Base-by-base conservation (phyloP, 1,140 invertebrate species). In the Sarcophaga bullata region DNA sequence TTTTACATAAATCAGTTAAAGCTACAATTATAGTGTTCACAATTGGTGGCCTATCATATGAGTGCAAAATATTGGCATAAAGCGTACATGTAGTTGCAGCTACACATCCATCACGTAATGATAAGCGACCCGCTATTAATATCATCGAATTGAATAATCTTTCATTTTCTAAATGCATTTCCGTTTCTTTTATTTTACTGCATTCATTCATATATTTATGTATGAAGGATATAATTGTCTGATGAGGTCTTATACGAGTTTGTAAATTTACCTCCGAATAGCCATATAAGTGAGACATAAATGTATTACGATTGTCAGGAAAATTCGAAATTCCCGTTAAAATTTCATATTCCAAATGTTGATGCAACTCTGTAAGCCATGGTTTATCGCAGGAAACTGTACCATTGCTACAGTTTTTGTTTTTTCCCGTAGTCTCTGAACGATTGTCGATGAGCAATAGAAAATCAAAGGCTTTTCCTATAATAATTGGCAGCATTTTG, bases 71-170 rank as follows among this genome's bases (percentile, higher is more conserved):
- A 6, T 75, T 73, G 0, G 83, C 84, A 78, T 87, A 90, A 0
- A 89, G 80, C n/a, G 49, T 82, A n/a, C 86, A 85, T 1, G 85
- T 82, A 0, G 76, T 80, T 15, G 82, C 62, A 58, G 88, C 88
- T 11, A 85, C 54, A 13, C 80, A 52, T 80, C 82, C 80, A 11
- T 90, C 87, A 5, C 88, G 73, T 48, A 90, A 15, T 0, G 86
- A 86, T 15, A 90, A 82, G 0, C 88, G 85, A 11, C 85, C 87
- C 0, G 87, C 84, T 15, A 89, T 86, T 19, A 90, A 84, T 81
- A 90, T 87, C 87, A 90, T 90, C 84, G 86, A 88, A 81, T 90
- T 90, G 68, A 87, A 85, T 50, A 89, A 84, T 13, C 87, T 84
- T 50, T 89, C 87, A 73, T 90, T 89, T 3, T 90, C 88, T 62